Evolutionary conservation across 1,140 invertebrate species (phyloP), one percentile per base, ranked within the genome.

Genomic region (Druon quercuslanigerum): DNA sequence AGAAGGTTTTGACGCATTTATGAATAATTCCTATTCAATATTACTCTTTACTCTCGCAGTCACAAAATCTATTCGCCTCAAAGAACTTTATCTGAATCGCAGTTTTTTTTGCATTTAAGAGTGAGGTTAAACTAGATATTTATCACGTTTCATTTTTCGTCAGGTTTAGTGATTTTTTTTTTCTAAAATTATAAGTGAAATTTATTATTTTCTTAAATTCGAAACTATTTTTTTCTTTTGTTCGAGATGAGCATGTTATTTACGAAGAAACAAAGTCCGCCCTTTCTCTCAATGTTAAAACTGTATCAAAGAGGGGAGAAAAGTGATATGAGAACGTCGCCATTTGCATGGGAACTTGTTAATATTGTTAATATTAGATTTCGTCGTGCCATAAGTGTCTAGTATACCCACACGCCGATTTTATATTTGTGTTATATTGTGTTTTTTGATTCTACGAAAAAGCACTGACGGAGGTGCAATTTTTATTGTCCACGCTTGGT

Each of bases 41-140:
- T 25, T 57, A 57, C 25, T 51, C 50, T 33, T 72, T 72, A 51
- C 57, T 85, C 87, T 89, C 87, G 89, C 88, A 89, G 87, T 90
- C 89, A 88, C 82, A 88, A 90, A 90, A 88, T 89, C 80, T 84
- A 80, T 84, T 57, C 56, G n/a, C 19, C 19, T 20, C 9, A 56
- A 56, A 33, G 25, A 33, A 33, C 33, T 66, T 66, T 19, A 54
- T 54, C 52, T 19, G 25, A 33, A 66, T 66, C 33, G 2, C 33
- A 17, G 1, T 46, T 46, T 46, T 7, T 46, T 9, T 46, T 11
- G 40, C 40, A 46, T 46, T 46, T 11, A 46, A 11, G 40, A 46
- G 17, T 66, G 57, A 20, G 57, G 57, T 66, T 66, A 33, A 66
- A 66, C 20, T 66, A 33, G 20, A 79, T 81, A 81, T 79, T 79